A percentile compares a stretch with the other conserved stretches of the same genome.
Evolutionary conservation across 1,140 invertebrate species (phyloP).

Genomic region (Panonychus citri): DNA sequence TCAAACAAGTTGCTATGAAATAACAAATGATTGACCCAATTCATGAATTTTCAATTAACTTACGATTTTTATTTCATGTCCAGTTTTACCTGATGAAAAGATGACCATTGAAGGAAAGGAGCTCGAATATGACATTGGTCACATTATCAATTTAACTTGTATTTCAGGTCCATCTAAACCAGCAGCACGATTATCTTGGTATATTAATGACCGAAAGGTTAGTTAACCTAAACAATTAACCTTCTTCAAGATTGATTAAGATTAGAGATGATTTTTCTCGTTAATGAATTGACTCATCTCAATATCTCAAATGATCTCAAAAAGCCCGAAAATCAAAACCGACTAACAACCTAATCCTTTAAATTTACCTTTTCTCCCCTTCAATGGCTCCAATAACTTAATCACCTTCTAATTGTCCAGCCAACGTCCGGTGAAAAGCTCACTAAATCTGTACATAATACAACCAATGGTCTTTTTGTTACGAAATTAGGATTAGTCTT

Average conservation of each 20-base stretch:
- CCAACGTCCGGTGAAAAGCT: neutral
- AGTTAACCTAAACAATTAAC: neutral
- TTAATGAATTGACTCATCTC: too few relatives aligned
- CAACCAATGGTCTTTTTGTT: neutral
- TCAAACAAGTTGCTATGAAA: neutral
- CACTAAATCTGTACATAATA: neutral
- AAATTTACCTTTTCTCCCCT: neutral
- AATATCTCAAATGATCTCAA: too few relatives aligned
- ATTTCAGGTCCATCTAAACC: constrained; percentile 13
- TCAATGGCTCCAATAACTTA: neutral
- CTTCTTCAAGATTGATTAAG: too few relatives aligned
- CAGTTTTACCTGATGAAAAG: constrained; percentile 14
- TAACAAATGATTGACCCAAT: too few relatives aligned
- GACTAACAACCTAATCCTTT: too few relatives aligned
- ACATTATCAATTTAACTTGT: constrained; percentile 15
- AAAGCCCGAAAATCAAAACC: too few relatives aligned
- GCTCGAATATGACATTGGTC: constrained; percentile 11
- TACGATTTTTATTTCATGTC: neutral
- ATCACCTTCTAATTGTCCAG: neutral
- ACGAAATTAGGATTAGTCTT: constrained; percentile 2
- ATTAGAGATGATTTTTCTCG: too few relatives aligned
- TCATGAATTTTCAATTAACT: too few relatives aligned
- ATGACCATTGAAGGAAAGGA: constrained; percentile 11
- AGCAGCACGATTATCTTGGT: constrained; percentile 12
- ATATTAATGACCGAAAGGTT: constrained; percentile 14